These are phyloP conservation scores for Papilio polyxenes DNA, from an alignment of 1,140 invertebrate genomes.

Conservation along the genomic window DNA sequence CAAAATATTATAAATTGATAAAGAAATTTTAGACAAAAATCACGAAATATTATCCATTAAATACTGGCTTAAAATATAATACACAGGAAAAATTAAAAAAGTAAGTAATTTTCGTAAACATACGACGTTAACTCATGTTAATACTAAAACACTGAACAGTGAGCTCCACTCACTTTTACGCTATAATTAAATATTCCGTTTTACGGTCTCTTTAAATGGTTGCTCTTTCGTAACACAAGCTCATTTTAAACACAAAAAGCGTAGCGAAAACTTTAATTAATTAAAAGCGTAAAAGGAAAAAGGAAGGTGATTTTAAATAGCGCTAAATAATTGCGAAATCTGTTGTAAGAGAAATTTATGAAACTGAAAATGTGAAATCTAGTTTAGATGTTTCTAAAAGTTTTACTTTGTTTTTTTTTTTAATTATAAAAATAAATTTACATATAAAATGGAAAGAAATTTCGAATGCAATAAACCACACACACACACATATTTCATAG, in stretches of 20 bases:
- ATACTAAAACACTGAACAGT: not conserved
- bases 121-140: not conserved
- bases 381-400: not conserved
- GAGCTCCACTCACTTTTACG: not conserved
- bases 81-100: too few species aligned
- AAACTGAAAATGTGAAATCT: not conserved
- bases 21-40: too few species aligned
- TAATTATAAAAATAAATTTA: too few species aligned
- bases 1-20: too few species aligned
- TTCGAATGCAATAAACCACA: too few species aligned
- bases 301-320: not conserved
- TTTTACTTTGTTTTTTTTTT: too few species aligned
- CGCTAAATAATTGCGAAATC: not conserved
- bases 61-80: too few species aligned
- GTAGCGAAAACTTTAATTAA: constrained; percentile 19
- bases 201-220: constrained; percentile 12
- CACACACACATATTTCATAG: too few species aligned
- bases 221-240: constrained; percentile 13
- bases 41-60: too few species aligned
- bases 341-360: not conserved
- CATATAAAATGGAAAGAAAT: too few species aligned
- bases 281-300: not conserved
- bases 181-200: constrained; percentile 14
- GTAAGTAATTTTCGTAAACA: not conserved
- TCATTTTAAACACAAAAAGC: constrained; percentile 6